Evolutionary conservation across 92 coral and sea anemone genomes (phyloP).

Genomic region (Umimayanthus kanabou): DNA sequence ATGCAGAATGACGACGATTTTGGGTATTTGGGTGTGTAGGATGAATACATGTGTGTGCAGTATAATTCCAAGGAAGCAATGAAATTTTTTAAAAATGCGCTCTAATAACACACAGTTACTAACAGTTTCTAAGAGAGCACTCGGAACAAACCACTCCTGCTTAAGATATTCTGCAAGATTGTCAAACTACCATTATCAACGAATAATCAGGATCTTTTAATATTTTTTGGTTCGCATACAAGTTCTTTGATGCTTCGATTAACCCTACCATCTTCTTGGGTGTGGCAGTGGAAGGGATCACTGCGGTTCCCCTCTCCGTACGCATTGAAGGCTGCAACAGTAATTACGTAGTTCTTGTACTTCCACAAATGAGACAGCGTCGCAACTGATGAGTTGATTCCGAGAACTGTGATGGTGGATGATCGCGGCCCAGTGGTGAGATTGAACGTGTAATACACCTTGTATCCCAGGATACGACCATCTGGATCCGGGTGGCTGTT

Average conservation of each 20-base stretch:
- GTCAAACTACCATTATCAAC: too few relatives aligned
- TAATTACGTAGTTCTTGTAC: slow-evolving; percentile 19
- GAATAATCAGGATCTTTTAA: too few relatives aligned
- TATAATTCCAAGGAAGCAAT: too few relatives aligned
- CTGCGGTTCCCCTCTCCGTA: slow-evolving; percentile 37
- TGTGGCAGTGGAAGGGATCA: slow-evolving; percentile 9
- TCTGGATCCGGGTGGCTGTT: slow-evolving; percentile 36
- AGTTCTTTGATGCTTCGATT: not conserved
- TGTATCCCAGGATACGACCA: slow-evolving; percentile 31
- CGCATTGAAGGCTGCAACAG: slow-evolving; percentile 17
- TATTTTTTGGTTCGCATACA: too few relatives aligned
- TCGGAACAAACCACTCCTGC: not conserved
- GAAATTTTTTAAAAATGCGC: too few relatives aligned
- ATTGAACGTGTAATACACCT: slow-evolving; percentile 34
- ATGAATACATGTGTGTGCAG: not conserved
- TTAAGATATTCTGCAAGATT: not conserved
- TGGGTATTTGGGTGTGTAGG: too few relatives aligned
- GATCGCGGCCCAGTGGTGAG: slow-evolving; percentile 21
- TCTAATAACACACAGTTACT: not conserved
- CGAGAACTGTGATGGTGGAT: not conserved
- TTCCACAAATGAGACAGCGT: slow-evolving; percentile 18
- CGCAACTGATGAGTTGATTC: slow-evolving; percentile 21
- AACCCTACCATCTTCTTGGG: slow-evolving; percentile 34
- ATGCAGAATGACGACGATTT: too few relatives aligned
- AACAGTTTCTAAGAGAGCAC: not conserved